These are phyloP conservation scores for Magallana gigas DNA, from an alignment of 1,140 invertebrate genomes.

Conservation along the genomic window DNA sequence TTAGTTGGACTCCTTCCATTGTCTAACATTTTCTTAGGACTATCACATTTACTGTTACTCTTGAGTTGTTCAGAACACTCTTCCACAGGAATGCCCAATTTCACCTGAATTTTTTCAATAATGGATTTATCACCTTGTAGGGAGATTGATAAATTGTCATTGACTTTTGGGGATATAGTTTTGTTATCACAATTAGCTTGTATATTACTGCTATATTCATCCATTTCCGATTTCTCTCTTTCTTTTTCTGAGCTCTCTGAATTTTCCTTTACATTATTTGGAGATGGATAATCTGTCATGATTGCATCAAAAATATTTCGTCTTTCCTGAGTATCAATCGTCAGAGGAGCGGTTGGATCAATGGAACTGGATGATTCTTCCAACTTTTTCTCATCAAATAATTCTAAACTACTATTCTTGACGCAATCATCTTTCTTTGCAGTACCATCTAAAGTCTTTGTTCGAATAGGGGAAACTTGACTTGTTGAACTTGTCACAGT, in stretches of 20 bases:
- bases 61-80: background rate
- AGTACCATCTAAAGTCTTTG: background rate
- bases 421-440: background rate
- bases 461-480: background rate
- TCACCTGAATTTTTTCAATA: conserved; percentile 44
- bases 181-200: background rate
- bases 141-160: background rate
- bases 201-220: background rate
- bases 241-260: conserved; percentile 6
- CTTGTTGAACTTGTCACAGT: background rate
- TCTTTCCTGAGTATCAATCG: conserved; percentile 44
- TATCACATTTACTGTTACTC: conserved; percentile 17
- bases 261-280: background rate
- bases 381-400: background rate
- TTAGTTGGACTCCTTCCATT: background rate
- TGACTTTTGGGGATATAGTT: background rate
- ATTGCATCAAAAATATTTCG: conserved; percentile 57
- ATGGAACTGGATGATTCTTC: background rate
- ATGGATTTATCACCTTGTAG: conserved; percentile 25
- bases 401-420: background rate
- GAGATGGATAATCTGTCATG: conserved; percentile 49
- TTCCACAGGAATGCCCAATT: conserved; percentile 30
- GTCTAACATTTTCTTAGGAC: conserved; percentile 12
- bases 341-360: conserved; percentile 20
- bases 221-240: background rate